Evolutionary conservation across 2,113 vertebrate genomes (phyloP), one percentile per base, ranked within the genome.

Genomic region (Diadophis punctatus): DNA sequence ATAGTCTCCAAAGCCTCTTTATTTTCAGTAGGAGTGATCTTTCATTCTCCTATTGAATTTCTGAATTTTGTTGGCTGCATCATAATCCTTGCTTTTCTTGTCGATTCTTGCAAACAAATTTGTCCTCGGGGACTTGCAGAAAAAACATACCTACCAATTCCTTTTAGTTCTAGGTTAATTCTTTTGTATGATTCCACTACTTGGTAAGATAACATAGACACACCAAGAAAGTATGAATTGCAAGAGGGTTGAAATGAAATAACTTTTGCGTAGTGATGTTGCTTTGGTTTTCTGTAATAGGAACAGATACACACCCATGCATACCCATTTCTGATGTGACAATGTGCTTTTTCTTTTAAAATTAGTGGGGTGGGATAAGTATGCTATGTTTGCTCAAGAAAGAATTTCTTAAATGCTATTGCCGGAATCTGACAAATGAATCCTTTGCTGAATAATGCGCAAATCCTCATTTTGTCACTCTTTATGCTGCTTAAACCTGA

Each of bases 351-450:
- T 87, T 14, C 52, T 43, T 87, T 95, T 84, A 94, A 14, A 46
- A 92, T 11, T 27, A 30, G 30, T 20, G 43, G 22, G 43, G 25
- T 46, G 30, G 51, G 91, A 39, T 10, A 92, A n/a, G 5, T 30
- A 48, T 58, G 52, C 52, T 56, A 4, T 89, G 68, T 85, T 84
- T 93, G 48, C 55, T 85, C 8, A 2, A 88, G 91, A 56, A 90
- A 30, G 84, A 95, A 96, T 95, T 94, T 11, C 52, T 39, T 49
- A 87, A 95, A 96, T 90, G 51, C 85, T 91, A 4, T 5, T 55
- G 68, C 91, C 92, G 39, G 86, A 94, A 92, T 84, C 48, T 48
- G 60, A 63, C 89, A 51, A 43, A 56, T 56, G 68, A 91, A 18
- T 88, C 39, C 49, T 43, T 93, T 91, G 46, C 91, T 74, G 53